phyloP scores from a whole-genome alignment of 2,888 invertebrate species.

The Oxycera nigricornis region DNA sequence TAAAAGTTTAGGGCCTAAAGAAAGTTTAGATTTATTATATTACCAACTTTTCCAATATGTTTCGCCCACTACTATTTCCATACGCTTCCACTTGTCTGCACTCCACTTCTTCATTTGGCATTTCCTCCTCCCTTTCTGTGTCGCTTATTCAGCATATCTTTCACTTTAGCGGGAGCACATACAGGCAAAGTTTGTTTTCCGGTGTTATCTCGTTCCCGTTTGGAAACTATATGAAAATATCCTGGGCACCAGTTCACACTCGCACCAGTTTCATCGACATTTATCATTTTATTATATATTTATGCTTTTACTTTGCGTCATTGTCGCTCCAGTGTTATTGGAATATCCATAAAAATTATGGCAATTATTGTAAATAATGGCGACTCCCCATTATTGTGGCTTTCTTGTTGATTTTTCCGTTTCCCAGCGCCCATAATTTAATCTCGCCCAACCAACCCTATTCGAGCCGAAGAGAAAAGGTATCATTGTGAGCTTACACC shows the following conservation, averaged over 20 bases:
- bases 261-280: background rate
- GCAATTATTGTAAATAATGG: slow-evolving; percentile 47
- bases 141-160: background rate
- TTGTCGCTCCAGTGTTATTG: slow-evolving; percentile 35
- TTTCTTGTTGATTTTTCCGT: slow-evolving; percentile 43
- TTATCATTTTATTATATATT: slow-evolving; percentile 38
- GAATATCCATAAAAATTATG: slow-evolving; percentile 44
- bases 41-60: slow-evolving; percentile 25
- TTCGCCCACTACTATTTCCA: background rate
- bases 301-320: slow-evolving; percentile 16
- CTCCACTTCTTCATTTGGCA: background rate
- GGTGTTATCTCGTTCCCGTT: background rate
- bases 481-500: background rate
- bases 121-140: background rate
- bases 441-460: too few species aligned
- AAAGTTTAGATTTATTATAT: slow-evolving; percentile 33
- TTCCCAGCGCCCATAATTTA: background rate
- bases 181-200: slow-evolving; percentile 9
- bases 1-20: background rate
- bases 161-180: background rate
- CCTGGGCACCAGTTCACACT: background rate
- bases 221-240: background rate
- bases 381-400: slow-evolving; percentile 39
- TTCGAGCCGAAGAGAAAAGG: too few species aligned
- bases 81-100: background rate